A percentile compares a stretch with the other conserved stretches of the same genome.
These are phyloP conservation scores for Eulacestoma nigropectus DNA, from an alignment of 2,113 vertebrate genomes.

Conservation along the genomic window DNA sequence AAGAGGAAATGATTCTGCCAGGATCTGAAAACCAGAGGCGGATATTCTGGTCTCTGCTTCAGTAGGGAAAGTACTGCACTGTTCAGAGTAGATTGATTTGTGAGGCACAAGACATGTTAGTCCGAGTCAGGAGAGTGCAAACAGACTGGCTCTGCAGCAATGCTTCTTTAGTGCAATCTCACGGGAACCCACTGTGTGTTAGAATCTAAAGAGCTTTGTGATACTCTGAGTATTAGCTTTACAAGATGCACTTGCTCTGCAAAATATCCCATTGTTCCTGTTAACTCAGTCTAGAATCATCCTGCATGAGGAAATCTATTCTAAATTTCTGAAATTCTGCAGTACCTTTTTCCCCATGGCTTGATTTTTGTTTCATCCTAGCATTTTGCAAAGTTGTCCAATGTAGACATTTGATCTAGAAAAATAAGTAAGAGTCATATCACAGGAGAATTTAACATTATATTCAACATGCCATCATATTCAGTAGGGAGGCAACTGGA, in stretches of 20 bases:
- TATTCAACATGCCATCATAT: background rate
- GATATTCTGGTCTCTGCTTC: background rate
- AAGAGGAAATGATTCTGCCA: background rate
- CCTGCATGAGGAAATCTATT: background rate
- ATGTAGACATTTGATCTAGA: background rate
- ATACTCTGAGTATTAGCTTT: background rate
- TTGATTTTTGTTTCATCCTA: background rate
- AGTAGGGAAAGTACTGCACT: background rate
- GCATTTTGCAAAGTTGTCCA: background rate
- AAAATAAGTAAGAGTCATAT: background rate
- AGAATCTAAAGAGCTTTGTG: background rate
- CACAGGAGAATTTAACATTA: background rate
- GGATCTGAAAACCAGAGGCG: background rate
- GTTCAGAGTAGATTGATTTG: background rate
- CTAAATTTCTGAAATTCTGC: background rate
- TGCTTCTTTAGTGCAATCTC: background rate
- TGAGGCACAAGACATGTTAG: background rate
- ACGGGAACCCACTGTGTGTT: background rate
- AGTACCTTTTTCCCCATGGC: background rate
- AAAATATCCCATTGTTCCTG: background rate
- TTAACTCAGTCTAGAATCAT: background rate
- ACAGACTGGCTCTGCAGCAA: background rate
- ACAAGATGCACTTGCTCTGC: background rate
- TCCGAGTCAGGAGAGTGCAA: background rate
- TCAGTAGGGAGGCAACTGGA: background rate